Evolutionary conservation across 2,113 vertebrate genomes (phyloP).

Genomic region (Melanostigma gelatinosum): DNA sequence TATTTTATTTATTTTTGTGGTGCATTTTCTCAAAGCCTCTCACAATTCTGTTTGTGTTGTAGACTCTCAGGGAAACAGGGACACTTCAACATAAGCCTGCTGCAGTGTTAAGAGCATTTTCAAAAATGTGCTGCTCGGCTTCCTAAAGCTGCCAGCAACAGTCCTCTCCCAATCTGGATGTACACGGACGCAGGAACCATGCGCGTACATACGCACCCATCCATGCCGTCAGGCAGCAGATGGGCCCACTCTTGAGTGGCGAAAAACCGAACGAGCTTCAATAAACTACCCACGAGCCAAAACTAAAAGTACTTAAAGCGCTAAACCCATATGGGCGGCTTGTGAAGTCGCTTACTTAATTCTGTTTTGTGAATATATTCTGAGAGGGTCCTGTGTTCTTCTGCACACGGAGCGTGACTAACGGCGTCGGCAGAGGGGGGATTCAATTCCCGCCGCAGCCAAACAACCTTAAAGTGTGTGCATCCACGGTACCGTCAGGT

Average conservation of each 20-base stretch:
- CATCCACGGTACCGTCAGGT: background rate
- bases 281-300: constrained; percentile 55
- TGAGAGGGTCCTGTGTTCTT: constrained; percentile 21
- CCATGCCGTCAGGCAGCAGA: constrained; percentile 62
- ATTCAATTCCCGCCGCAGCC: constrained; percentile 22
- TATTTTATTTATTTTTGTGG: constrained; percentile 17
- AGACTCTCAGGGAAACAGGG: constrained; percentile 40
- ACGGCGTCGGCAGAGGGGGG: background rate
- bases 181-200: constrained; percentile 25
- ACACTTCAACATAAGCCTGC: constrained; percentile 44
- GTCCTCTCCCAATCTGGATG: constrained; percentile 47
- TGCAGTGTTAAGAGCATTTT: constrained; percentile 34
- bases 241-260: constrained; percentile 48
- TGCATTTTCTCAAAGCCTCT: constrained; percentile 45
- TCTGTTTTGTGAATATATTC: constrained; percentile 38
- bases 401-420: constrained; percentile 35
- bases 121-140: constrained; percentile 26
- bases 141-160: constrained; percentile 36
- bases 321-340: constrained; percentile 35
- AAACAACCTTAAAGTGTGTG: constrained; percentile 19
- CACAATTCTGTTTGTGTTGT: constrained; percentile 28
- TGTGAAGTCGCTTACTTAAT: constrained; percentile 27
- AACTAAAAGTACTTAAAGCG: constrained; percentile 48
- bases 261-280: constrained; percentile 57
- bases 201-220: constrained; percentile 26